Conservation (phyloP, 1,140 invertebrate genomes). For the Oncopeltus fasciatus region DNA sequence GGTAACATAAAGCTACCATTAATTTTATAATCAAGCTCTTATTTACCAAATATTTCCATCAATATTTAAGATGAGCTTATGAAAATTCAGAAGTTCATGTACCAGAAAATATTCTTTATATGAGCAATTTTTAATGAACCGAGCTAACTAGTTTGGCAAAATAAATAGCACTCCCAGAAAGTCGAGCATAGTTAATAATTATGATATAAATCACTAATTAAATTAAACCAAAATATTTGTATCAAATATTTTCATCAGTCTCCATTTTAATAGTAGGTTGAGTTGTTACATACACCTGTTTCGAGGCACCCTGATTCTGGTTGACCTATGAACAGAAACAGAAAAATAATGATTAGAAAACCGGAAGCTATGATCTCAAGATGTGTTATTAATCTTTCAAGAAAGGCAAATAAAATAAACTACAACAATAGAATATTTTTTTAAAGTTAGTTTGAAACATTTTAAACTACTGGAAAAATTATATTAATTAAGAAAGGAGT, state of each 20-base stretch:
- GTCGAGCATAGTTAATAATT: too few species aligned
- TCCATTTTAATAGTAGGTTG: neutral
- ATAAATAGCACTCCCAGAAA: too few species aligned
- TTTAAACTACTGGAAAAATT: neutral
- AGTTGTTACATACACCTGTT: neutral
- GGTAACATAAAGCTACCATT: too few species aligned
- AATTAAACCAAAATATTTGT: too few species aligned
- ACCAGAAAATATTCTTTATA: too few species aligned
- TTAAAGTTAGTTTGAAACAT: neutral
- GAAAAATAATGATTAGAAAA: neutral
- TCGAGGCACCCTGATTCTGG: neutral
- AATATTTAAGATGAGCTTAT: too few species aligned
- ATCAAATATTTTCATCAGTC: neutral
- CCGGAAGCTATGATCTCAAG: neutral
- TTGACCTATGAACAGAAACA: neutral
- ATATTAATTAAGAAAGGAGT: neutral
- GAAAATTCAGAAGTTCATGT: too few species aligned
- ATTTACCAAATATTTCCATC: too few species aligned
- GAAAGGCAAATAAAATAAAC: neutral
- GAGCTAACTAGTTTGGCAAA: too few species aligned
- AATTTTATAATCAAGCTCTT: too few species aligned
- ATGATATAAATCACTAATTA: too few species aligned
- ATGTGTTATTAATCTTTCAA: neutral
- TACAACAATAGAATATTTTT: neutral
- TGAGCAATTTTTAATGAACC: too few species aligned